A percentile compares a stretch with the other conserved stretches of the same genome.
Conservation (phyloP, 2,888 invertebrate species). For the Limenitis camilla region DNA sequence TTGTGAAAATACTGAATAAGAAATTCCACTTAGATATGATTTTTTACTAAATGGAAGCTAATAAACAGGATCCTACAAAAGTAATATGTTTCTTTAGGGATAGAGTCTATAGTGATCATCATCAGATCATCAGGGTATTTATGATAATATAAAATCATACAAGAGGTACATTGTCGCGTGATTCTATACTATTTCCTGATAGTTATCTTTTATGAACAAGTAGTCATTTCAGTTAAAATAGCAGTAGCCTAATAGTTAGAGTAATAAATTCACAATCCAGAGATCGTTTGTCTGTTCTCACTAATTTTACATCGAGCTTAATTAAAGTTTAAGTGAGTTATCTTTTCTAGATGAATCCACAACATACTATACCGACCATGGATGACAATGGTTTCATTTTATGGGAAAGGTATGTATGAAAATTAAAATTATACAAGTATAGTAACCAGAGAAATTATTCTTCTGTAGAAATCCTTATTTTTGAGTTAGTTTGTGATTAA, state of each 20-base stretch:
- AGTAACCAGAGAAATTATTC: background rate
- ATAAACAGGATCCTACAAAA: too few species aligned
- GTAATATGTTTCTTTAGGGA: too few species aligned
- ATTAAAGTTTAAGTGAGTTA: conserved; percentile 15
- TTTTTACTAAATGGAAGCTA: too few species aligned
- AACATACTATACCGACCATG: conserved; percentile 82
- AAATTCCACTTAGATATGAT: too few species aligned
- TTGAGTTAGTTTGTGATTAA: too few species aligned
- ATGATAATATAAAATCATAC: too few species aligned
- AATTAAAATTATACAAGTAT: background rate
- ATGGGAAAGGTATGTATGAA: conserved; percentile 76
- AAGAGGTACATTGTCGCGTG: background rate
- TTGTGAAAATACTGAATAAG: too few species aligned
- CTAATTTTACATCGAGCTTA: too few species aligned
- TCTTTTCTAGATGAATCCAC: conserved; percentile 84
- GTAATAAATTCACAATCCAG: background rate
- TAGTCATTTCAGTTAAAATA: background rate
- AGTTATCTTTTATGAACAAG: background rate
- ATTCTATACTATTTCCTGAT: conserved; percentile 2
- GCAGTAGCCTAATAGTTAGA: background rate
- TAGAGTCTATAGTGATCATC: too few species aligned
- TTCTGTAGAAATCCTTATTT: too few species aligned
- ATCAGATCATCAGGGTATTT: too few species aligned
- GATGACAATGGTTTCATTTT: conserved; percentile 81
- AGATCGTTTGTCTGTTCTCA: background rate